Evolutionary conservation across 2,888 invertebrate genomes (phyloP).

Genomic region (Eilema depressum): DNA sequence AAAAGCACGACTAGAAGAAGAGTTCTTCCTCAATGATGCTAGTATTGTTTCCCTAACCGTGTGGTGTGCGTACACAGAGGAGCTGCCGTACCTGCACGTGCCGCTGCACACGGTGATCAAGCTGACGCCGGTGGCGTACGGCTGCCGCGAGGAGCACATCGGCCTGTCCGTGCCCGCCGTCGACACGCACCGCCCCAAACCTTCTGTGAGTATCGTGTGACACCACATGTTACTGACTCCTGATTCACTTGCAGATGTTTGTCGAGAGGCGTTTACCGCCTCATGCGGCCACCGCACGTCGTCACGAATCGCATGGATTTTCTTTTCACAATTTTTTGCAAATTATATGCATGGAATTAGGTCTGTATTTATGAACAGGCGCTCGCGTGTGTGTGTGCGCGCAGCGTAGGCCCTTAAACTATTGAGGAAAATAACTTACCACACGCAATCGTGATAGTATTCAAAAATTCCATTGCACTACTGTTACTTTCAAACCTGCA

Average conservation of each 20-base stretch:
- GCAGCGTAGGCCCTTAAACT: too few relatives aligned
- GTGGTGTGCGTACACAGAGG: slow-evolving; percentile 86
- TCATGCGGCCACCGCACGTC: too few relatives aligned
- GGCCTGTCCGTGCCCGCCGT: slow-evolving; percentile 97
- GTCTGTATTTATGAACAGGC: too few relatives aligned
- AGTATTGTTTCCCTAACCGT: neutral
- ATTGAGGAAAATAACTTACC: neutral
- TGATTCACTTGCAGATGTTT: neutral
- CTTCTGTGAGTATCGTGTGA: slow-evolving; percentile 87
- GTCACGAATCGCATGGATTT: too few relatives aligned
- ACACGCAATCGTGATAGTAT: neutral
- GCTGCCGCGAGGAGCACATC: slow-evolving; percentile 98
- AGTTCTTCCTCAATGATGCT: neutral
- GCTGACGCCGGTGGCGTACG: slow-evolving; percentile 99
- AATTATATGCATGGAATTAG: too few relatives aligned
- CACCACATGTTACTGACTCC: too few relatives aligned
- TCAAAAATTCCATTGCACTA: neutral
- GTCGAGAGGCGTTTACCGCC: neutral
- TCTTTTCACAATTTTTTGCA: too few relatives aligned
- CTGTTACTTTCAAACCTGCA: neutral
- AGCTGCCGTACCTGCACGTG: slow-evolving; percentile 95
- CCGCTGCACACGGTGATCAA: slow-evolving; percentile 98
- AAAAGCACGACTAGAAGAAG: neutral
- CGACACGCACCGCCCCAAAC: slow-evolving; percentile 98
- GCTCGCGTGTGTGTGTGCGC: too few relatives aligned